Evolutionary conservation across 2,888 invertebrate species (phyloP), one percentile per base, ranked within the genome.

Genomic region (Zaprionus lineosus): DNA sequence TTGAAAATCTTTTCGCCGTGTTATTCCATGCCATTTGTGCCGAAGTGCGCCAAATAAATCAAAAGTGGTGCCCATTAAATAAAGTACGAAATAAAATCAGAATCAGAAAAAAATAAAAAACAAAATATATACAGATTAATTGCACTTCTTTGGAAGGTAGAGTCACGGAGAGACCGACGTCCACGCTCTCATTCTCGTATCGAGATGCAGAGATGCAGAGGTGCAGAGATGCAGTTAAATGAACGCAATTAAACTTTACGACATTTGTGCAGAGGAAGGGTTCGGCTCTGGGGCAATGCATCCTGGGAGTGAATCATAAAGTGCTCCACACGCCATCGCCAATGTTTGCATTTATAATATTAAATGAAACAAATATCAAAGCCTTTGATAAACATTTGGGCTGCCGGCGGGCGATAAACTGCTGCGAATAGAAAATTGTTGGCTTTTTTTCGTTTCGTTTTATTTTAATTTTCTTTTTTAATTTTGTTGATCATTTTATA

Each of bases 31-130:
- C 61, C 76, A 75, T 72, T 70, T 61, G 47, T 16, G 40, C 39
- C 53, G 64, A 72, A 75, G 69, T 83, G 76, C 81, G 84, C 81
- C 78, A 79, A 72, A 76, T 83, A 79, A 83, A 79, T 83, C 81
- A 76, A 69, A 53, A 65, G 59, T 40, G 70, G 33, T 19, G 40
- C 33, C 65, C 60, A 74, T 75, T 67, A 79, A 82, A 46, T 29
- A 41, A 61, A 58, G 76, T 61, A 53, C 59, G 65, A 47, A 77
- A 72, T 66, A 36, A 63, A 77, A 69, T 62, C 61, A 61, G 53
- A 68, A 59, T 64, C n/a, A n/a, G 3, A 5, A 5, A 21, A 21
- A 21, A 21, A 5, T 21, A 3, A 21, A 21, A 21, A 3, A 3
- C 21, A n/a, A 70, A 57, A 67, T 58, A 64, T 63, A 82, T 48